A percentile compares a stretch with the other conserved stretches of the same genome.
Conservation (phyloP, 23 tunicate genomes). For the Trididemnum clinides region DNA sequence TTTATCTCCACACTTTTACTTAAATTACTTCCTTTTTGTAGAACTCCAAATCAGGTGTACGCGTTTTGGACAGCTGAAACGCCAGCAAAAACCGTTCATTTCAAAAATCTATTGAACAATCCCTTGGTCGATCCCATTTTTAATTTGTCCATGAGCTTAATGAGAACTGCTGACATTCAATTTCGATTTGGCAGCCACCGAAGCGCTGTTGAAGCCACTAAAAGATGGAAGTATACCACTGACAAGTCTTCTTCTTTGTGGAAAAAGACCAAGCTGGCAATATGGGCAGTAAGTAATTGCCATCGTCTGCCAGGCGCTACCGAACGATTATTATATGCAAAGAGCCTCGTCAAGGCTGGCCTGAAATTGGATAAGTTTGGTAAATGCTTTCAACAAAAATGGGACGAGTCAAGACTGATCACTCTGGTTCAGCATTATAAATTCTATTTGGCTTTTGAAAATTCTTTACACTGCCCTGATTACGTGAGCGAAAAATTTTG, state of each 20-base stretch:
- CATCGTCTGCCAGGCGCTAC: slow-evolving; percentile 47
- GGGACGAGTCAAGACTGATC: neutral
- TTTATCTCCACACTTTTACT: too few species aligned
- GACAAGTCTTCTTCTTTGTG: slow-evolving; percentile 1
- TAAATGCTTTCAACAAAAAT: slow-evolving; percentile 40
- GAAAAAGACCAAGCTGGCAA: slow-evolving; percentile 46
- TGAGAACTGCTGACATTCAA: slow-evolving; percentile 51
- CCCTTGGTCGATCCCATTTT: slow-evolving; percentile 47
- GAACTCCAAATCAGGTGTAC: slow-evolving; percentile 43
- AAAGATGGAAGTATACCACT: neutral
- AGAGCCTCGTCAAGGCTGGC: slow-evolving; percentile 62
- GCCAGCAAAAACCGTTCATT: slow-evolving; percentile 45
- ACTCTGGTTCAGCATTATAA: slow-evolving; percentile 16
- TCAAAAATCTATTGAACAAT: slow-evolving; percentile 18
- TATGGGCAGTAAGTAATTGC: slow-evolving; percentile 80
- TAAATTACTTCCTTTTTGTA: too few species aligned
- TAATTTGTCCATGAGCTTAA: slow-evolving; percentile 41
- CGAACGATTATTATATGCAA: slow-evolving; percentile 61
- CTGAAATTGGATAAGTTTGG: slow-evolving; percentile 81
- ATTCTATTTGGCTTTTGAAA: slow-evolving; percentile 76
- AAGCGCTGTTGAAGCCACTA: slow-evolving; percentile 28
- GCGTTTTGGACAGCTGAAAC: slow-evolving; percentile 69
- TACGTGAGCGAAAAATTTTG: slow-evolving; percentile 79
- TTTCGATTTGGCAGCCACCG: slow-evolving; percentile 27
- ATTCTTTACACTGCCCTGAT: slow-evolving; percentile 68